Evolutionary conservation across 2,797 vertebrate genomes (phyloP).

Genomic region (Manis javanica): DNA sequence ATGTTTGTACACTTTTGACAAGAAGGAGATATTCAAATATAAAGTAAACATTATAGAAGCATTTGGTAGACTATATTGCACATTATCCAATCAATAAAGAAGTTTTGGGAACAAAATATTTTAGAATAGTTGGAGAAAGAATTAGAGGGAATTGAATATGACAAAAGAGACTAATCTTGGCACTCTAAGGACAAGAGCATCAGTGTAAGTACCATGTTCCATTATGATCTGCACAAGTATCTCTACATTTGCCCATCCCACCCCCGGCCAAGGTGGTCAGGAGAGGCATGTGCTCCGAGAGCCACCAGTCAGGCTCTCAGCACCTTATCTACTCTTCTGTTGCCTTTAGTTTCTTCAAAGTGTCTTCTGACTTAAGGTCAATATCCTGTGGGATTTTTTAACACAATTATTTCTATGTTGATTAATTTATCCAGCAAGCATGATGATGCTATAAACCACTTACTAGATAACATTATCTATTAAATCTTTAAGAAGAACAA

Average conservation of each 20-base stretch:
- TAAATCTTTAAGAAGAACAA: background rate
- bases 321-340: background rate
- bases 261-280: background rate
- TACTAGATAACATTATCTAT: background rate
- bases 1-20: background rate
- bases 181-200: background rate
- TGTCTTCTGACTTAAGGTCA: background rate
- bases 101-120: background rate
- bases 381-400: background rate
- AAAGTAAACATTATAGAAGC: too few relatives aligned
- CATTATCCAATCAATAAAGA: too few relatives aligned
- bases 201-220: background rate
- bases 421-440: background rate
- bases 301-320: background rate
- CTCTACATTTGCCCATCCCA: background rate
- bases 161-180: background rate
- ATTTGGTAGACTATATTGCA: too few relatives aligned
- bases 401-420: background rate
- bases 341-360: background rate
- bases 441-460: background rate
- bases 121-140: background rate
- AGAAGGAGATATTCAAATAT: background rate
- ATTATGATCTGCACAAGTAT: background rate
- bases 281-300: background rate
- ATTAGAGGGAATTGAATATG: background rate